Percentiles rank a stretch among this genome's conserved stretches.
Evolutionary conservation across 2,113 vertebrate genomes (phyloP).

Genomic region (Eira barbara): DNA sequence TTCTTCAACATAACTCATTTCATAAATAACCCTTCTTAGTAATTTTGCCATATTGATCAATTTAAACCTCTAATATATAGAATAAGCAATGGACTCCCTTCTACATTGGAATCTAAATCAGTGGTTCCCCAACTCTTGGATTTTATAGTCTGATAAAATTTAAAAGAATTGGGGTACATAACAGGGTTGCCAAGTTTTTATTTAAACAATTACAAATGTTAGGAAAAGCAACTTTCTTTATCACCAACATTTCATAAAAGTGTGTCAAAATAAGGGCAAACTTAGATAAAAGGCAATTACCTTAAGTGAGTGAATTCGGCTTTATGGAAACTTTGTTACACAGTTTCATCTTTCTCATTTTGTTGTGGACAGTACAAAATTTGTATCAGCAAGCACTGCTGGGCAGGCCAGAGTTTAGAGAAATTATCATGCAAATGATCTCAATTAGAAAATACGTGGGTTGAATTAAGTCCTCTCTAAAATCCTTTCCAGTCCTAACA

Average conservation of each 20-base stretch:
- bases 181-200: not conserved
- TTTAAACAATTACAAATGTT: not conserved
- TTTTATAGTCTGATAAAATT: slow-evolving; percentile 14
- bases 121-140: not conserved
- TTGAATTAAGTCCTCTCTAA: not conserved
- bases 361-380: not conserved
- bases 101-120: not conserved
- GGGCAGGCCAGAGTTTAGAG: not conserved
- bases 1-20: not conserved
- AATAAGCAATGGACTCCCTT: not conserved
- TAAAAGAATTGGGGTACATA: not conserved
- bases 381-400: not conserved
- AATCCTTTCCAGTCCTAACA: not conserved
- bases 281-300: not conserved
- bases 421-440: not conserved
- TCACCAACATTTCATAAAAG: not conserved
- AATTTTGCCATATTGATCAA: not conserved
- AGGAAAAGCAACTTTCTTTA: not conserved
- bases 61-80: not conserved
- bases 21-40: not conserved
- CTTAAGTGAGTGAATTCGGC: not conserved
- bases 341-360: not conserved
- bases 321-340: not conserved
- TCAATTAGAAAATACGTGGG: not conserved
- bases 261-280: not conserved